A percentile compares a stretch with the other conserved stretches of the same genome.
Conservation (phyloP, 2,888 invertebrate genomes). For the Rhopalosiphum nymphaeae region DNA sequence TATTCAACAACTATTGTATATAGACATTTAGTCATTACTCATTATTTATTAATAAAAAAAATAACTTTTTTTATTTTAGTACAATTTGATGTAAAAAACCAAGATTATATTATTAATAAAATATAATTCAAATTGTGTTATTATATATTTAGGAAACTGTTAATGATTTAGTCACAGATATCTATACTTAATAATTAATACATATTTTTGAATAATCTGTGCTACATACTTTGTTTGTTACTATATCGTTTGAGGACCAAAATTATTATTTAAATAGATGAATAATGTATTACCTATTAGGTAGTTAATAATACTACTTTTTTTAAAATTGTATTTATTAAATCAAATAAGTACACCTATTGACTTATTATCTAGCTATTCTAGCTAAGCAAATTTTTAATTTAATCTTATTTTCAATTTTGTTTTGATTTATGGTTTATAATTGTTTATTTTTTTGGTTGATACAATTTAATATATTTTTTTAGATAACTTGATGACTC, state of each 20-base stretch:
- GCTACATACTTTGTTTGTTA: neutral
- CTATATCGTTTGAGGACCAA: neutral
- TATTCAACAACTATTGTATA: no score
- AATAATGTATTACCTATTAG: neutral
- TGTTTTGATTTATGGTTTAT: neutral
- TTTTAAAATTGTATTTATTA: neutral
- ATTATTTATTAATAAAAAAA: no score
- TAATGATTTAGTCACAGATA: neutral
- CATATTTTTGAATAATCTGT: neutral
- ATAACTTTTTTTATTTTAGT: no score
- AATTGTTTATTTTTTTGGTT: neutral
- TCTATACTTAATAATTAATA: neutral
- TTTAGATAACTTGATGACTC: neutral
- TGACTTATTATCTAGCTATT: neutral
- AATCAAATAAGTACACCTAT: neutral
- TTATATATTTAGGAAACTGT: no score
- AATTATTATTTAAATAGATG: neutral
- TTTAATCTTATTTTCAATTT: neutral
- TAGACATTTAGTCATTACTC: no score
- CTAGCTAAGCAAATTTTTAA: neutral
- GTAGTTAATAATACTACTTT: neutral
- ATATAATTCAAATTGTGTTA: no score
- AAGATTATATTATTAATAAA: no score
- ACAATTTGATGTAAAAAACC: no score
- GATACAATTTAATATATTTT: neutral